Conservation (phyloP, 2,797 vertebrate genomes). For the Acanthurus lineatus region DNA sequence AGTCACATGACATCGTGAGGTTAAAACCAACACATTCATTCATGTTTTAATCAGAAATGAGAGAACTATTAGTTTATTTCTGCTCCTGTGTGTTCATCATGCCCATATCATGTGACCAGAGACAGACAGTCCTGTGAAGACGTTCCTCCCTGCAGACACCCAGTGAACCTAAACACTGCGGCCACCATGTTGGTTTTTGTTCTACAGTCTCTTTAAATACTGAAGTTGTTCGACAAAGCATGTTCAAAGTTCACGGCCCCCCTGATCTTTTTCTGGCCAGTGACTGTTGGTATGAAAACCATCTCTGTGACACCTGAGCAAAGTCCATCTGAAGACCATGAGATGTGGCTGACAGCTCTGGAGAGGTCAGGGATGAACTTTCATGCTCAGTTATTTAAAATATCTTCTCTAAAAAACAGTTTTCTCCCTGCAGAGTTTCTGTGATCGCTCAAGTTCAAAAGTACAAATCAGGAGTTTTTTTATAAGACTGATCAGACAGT, state of each 20-base stretch:
- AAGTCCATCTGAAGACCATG: background rate
- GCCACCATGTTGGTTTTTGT: background rate
- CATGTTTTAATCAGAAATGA: background rate
- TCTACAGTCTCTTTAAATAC: background rate
- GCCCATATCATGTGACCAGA: background rate
- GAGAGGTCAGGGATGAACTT: background rate
- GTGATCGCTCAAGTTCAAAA: background rate
- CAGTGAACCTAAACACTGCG: background rate
- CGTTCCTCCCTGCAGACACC: no score
- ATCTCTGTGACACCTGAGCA: constrained; percentile 1
- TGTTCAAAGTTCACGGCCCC: no score
- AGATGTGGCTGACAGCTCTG: constrained; percentile 16
- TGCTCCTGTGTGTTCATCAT: no score
- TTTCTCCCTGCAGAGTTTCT: constrained; percentile 1
- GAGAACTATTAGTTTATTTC: no score
- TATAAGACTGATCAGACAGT: background rate
- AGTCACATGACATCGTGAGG: background rate
- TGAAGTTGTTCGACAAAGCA: background rate
- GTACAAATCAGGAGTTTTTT: background rate
- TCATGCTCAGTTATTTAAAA: constrained; percentile 5
- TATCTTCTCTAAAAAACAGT: background rate
- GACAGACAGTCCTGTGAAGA: no score
- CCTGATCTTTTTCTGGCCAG: background rate
- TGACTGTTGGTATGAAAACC: background rate
- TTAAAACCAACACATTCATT: background rate